These are phyloP conservation scores for Nematostella vectensis DNA, from an alignment of 92 coral and sea anemone species.

Conservation along the genomic window DNA sequence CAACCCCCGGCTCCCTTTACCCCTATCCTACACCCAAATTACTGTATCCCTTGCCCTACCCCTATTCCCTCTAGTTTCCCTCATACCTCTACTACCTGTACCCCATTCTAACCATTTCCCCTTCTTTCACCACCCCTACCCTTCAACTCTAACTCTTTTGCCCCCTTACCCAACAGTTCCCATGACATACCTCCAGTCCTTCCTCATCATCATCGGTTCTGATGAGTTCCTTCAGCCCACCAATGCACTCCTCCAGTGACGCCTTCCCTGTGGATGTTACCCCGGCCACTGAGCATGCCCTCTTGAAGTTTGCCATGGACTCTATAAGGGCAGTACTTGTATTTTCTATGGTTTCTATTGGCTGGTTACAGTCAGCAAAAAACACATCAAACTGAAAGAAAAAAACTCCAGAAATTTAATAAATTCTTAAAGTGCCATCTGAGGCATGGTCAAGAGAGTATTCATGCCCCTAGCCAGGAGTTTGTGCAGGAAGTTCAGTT, in stretches of 20 bases:
- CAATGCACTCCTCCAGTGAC: constrained; percentile 84
- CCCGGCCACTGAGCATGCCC: constrained; percentile 78
- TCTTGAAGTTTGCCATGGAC: constrained; percentile 74
- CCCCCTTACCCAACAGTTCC: too few relatives aligned
- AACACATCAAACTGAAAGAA: constrained; percentile 75
- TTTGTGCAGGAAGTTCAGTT: too few relatives aligned
- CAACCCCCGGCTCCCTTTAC: too few relatives aligned
- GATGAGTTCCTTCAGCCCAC: constrained; percentile 80
- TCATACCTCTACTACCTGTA: too few relatives aligned
- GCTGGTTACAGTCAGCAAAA: constrained; percentile 70
- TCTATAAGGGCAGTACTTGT: constrained; percentile 49
- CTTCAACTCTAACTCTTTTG: too few relatives aligned
- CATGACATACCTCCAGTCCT: constrained; percentile 82
- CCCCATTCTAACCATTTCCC: too few relatives aligned
- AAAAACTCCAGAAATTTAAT: neutral
- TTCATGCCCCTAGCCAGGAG: neutral
- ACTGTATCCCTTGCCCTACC: too few relatives aligned
- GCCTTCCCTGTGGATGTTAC: constrained; percentile 72
- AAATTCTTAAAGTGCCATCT: neutral
- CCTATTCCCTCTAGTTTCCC: too few relatives aligned
- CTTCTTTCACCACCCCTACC: too few relatives aligned
- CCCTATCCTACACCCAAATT: too few relatives aligned
- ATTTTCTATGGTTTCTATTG: constrained; percentile 69
- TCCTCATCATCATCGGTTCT: constrained; percentile 80
- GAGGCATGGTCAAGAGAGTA: neutral